phyloP scores from a whole-genome alignment of 1,140 invertebrate species.

The Anthonomus grandis region DNA sequence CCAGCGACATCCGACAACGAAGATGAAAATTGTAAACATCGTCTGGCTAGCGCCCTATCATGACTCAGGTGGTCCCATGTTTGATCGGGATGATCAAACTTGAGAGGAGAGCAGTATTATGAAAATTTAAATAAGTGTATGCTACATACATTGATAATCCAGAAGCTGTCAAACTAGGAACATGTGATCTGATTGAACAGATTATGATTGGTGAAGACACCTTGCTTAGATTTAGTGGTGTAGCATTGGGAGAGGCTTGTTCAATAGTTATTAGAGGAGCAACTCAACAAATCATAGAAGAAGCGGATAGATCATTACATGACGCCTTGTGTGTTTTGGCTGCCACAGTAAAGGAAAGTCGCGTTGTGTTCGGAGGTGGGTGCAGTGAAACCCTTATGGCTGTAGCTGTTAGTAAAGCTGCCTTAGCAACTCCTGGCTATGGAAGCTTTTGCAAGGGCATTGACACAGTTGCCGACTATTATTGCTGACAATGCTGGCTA shows the following conservation, averaged over 20 bases:
- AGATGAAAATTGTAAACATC: no score
- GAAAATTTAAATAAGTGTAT: no score
- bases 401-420: slow-evolving; percentile 79
- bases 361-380: slow-evolving; percentile 87
- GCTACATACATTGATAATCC: slow-evolving; percentile 96
- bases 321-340: slow-evolving; percentile 97
- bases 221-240: slow-evolving; percentile 92
- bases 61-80: no score
- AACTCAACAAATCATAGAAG: slow-evolving; percentile 99
- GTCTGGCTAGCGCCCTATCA: no score
- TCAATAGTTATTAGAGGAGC: slow-evolving; percentile 96
- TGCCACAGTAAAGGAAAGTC: slow-evolving; percentile 91
- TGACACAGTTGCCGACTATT: slow-evolving; percentile 85
- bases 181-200: slow-evolving; percentile 92
- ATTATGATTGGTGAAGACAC: slow-evolving; percentile 98
- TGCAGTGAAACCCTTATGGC: slow-evolving; percentile 97
- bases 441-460: slow-evolving; percentile 89
- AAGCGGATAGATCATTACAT: slow-evolving; percentile 96
- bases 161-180: slow-evolving; percentile 86
- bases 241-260: slow-evolving; percentile 93
- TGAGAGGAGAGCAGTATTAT: no score
- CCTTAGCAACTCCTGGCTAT: slow-evolving; percentile 92
- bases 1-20: no score
- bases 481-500: slow-evolving; percentile 99
- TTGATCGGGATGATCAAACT: no score